Evolutionary conservation across 2,888 invertebrate species (phyloP), one percentile per base, ranked within the genome.

Genomic region (Epinotia bilunana): DNA sequence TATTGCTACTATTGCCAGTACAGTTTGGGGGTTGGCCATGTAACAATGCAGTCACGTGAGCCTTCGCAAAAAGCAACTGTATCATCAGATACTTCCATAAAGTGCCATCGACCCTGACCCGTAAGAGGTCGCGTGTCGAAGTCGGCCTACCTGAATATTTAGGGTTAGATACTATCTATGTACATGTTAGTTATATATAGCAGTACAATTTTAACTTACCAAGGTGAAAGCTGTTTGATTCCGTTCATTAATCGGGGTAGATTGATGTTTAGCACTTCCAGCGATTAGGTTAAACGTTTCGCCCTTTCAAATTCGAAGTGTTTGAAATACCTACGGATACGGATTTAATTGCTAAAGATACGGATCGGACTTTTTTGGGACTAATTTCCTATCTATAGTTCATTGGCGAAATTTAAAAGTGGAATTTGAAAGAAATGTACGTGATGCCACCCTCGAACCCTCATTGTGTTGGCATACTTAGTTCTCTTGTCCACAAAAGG

Each of bases 91-190:
- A 78, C 74, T 77, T 74, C 74, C 73, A 78, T 74, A 74, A 62
- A 67, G 63, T 74, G 69, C 69, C 69, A 69, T 77, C 80, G 83
- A 81, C 91, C 90, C 82, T 91, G 91, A 90, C 90, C 88, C 77
- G 78, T 86, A 86, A 87, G 86, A 90, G 87, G 86, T 91, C 85
- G 86, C 90, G 88, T 88, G 88, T 78, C 7, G n/a, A 53, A 53
- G 53, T 13, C 67, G 74, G 72, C 80, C 78, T 77, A 81, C 84
- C 85, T 83, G 81, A 82, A 80, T 78, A 81, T 79, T 84, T 85
- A 86, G 86, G 86, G 88, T 84, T 85, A 84, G 79, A 82, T 81
- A 81, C 81, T 84, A 82, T 83, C 81, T 81, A 81, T 55, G 67
- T 53, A 33, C 62, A 39, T 57, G 20, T 23, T 33, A 46, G 69